These are phyloP conservation scores for Oryzias celebensis DNA, from an alignment of 2,113 vertebrate species.

Conservation along the genomic window DNA sequence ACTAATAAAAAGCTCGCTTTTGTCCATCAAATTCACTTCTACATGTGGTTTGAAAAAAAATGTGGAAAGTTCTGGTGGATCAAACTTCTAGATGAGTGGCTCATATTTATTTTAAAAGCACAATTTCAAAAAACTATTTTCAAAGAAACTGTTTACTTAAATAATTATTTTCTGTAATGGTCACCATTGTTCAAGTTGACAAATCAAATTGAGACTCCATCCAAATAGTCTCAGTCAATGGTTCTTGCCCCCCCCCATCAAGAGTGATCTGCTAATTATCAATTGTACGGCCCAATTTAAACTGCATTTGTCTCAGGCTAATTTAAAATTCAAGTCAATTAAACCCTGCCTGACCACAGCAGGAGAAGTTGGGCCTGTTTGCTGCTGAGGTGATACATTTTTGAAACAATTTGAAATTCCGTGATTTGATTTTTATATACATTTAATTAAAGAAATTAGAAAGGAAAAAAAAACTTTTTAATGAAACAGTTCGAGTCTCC, in stretches of 20 bases:
- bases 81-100: not conserved
- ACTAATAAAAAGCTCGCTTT: not conserved
- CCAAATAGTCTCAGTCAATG: not conserved
- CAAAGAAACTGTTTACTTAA: not conserved
- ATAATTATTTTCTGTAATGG: constrained; percentile 1
- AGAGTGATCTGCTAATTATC: constrained; percentile 27
- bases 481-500: too few relatives aligned
- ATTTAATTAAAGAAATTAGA: not conserved
- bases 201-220: not conserved
- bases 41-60: not conserved
- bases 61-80: not conserved
- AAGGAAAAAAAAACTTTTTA: too few relatives aligned
- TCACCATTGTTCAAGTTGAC: not conserved
- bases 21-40: not conserved
- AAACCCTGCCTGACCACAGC: constrained; percentile 18
- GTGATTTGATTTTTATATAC: not conserved
- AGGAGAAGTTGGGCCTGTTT: constrained; percentile 6
- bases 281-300: constrained; percentile 15
- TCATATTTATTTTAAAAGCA: not conserved
- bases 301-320: constrained; percentile 34
- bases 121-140: too few relatives aligned
- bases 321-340: constrained; percentile 32
- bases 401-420: not conserved
- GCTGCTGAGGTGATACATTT: constrained; percentile 6
- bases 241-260: not conserved